Conservation (phyloP, 2,888 invertebrate species). For the Drosophila putrida region DNA sequence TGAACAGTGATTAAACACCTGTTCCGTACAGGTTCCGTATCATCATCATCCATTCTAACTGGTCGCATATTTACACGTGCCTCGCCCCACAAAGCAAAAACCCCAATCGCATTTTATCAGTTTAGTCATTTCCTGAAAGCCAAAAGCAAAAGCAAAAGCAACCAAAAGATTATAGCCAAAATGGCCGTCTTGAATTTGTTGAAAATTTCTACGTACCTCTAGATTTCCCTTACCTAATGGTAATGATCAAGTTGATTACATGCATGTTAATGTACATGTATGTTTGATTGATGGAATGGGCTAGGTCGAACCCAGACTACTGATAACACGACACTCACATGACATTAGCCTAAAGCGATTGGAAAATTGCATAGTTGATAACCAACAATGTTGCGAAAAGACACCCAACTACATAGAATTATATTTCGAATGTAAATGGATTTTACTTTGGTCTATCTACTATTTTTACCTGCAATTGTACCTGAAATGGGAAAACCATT, state of each 20-base stretch:
- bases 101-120: constrained; percentile 50
- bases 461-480: too few relatives aligned
- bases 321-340: constrained; percentile 63
- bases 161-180: constrained; percentile 9
- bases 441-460: too few relatives aligned
- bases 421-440: too few relatives aligned
- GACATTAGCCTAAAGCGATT: constrained; percentile 40
- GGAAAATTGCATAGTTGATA: constrained; percentile 45
- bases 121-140: constrained; percentile 59
- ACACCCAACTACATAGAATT: constrained; percentile 2
- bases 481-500: too few relatives aligned
- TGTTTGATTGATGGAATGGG: constrained; percentile 33
- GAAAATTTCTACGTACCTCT: constrained; percentile 2
- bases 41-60: constrained; percentile 1
- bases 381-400: constrained; percentile 23
- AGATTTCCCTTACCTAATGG: constrained; percentile 18
- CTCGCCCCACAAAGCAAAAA: constrained; percentile 12
- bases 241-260: constrained; percentile 31
- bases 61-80: constrained; percentile 43
- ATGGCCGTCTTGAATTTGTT: constrained; percentile 21
- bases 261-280: constrained; percentile 12
- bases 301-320: constrained; percentile 27
- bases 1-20: constrained; percentile 44
- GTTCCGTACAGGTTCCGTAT: constrained; percentile 22
- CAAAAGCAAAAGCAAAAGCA: neutral